Base-by-base conservation (phyloP, 2,888 invertebrate genomes). In the Eupelmus urozonus region DNA sequence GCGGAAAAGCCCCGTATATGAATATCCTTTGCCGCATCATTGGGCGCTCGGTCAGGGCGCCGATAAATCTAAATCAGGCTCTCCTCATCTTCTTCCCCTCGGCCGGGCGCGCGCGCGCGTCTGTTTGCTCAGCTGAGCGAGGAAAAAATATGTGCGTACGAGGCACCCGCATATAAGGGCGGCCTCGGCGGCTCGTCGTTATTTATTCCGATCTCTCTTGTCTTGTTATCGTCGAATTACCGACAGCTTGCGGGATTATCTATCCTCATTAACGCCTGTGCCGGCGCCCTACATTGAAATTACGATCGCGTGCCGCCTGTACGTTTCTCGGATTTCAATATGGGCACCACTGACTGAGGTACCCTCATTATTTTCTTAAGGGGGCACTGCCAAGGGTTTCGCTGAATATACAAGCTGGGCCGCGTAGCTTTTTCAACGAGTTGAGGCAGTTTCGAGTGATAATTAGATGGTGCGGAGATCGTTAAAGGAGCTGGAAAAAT, bases 211-310 rank as follows among this genome's bases (percentile, higher is more conserved):
- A 51, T 57, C 40, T 49, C 40, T 53, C 59, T 23, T n/a, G 45
- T 20, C 55, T 73, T 18, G 55, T 73, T 73, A 63, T 65, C 57
- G 16, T 40, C 18, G 42, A 74, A 29, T 27, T 62, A 63, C 57
- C 78, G 76, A 60, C 40, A 40, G 34, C 51, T 51, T 60, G 60
- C 29, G 51, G 42, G 25, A 79, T 81, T 80, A 80, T 78, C 76
- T 76, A 76, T 72, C 76, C 66, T 55, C 71, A 55, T 71, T 73
- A 73, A 45, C 27, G 11, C 2, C 57, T 29, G 49, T 45, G 2
- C 18, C 34, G 9, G 34, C 34, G 34, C 34, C 34, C n/a, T 34
- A 3, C 4, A 13, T 20, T 51, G 51, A 20, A 66, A 66, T 66
- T 66, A 53, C 42, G 42, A 42, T 23, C 25, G n/a, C 23, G 25